These are phyloP conservation scores for Sinelater perroti DNA, from an alignment of 2,888 invertebrate genomes.

Conservation along the genomic window DNA sequence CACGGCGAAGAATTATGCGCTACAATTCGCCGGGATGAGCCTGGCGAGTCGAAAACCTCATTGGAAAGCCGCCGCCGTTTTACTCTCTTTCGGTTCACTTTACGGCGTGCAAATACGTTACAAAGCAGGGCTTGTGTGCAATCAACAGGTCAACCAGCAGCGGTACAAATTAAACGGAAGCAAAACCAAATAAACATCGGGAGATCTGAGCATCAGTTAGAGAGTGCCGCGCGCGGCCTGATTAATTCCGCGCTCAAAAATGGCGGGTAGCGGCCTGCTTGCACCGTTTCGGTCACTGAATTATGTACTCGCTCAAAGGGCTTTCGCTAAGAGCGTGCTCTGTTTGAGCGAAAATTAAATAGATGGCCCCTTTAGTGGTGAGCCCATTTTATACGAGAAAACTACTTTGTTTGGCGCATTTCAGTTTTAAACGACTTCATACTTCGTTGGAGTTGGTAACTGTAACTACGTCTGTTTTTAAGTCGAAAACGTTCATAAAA, in stretches of 20 bases:
- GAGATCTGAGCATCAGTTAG: constrained; percentile 42
- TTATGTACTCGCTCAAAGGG: constrained; percentile 9
- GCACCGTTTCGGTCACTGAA: constrained; percentile 7
- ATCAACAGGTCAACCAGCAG: constrained; percentile 46
- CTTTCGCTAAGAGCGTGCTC: not conserved
- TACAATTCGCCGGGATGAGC: not conserved
- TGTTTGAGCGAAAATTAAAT: no score
- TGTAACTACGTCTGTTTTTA: no score
- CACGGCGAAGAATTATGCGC: not conserved
- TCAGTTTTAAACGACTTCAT: no score
- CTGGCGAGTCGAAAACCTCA: not conserved
- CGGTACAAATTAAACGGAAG: constrained; percentile 41
- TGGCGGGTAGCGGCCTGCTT: not conserved
- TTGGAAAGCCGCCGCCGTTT: constrained; percentile 11
- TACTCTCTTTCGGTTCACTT: constrained; percentile 22
- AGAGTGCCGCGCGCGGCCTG: constrained; percentile 10
- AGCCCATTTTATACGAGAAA: no score
- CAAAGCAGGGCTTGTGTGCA: constrained; percentile 44
- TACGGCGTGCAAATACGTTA: constrained; percentile 42
- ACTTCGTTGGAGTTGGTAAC: no score
- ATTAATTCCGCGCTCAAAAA: constrained; percentile 20
- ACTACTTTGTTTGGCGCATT: no score
- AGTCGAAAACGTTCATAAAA: no score
- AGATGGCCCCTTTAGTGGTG: no score
- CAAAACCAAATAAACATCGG: constrained; percentile 43